phyloP scores from a whole-genome alignment of 2,797 vertebrate genomes.

The Hippoglossus hippoglossus region DNA sequence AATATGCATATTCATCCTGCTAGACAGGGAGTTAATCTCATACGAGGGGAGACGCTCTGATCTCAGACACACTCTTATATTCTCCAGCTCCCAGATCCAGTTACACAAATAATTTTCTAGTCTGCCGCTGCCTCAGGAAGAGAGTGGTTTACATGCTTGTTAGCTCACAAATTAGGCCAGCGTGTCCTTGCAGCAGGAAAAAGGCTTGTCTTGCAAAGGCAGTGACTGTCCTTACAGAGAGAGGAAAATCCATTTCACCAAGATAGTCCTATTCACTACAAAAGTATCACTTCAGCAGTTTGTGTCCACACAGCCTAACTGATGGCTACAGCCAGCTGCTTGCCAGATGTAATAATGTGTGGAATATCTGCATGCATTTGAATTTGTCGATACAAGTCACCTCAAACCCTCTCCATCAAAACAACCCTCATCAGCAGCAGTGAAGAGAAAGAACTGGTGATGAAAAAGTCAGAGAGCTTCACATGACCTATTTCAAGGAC shows the following conservation, averaged over 20 bases:
- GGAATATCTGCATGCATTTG: slow-evolving; percentile 60
- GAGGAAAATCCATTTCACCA: slow-evolving; percentile 67
- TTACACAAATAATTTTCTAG: slow-evolving; percentile 59
- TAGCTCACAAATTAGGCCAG: slow-evolving; percentile 83
- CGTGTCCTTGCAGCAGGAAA: slow-evolving; percentile 79
- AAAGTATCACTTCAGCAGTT: slow-evolving; percentile 68
- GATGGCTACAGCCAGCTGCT: slow-evolving; percentile 30
- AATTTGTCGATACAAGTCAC: slow-evolving; percentile 63
- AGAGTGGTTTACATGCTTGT: slow-evolving; percentile 80
- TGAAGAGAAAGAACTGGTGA: slow-evolving; percentile 36
- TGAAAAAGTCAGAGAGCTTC: slow-evolving; percentile 29
- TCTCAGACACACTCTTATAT: slow-evolving; percentile 38
- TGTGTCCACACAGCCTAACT: slow-evolving; percentile 33
- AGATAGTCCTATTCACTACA: slow-evolving; percentile 45
- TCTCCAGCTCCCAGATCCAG: slow-evolving; percentile 47
- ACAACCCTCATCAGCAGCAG: slow-evolving; percentile 40
- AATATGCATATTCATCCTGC: slow-evolving; percentile 46
- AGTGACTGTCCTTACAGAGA: slow-evolving; percentile 54
- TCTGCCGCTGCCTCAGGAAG: slow-evolving; percentile 62
- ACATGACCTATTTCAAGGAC: slow-evolving; percentile 59
- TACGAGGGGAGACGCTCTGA: slow-evolving; percentile 36
- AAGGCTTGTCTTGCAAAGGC: slow-evolving; percentile 71
- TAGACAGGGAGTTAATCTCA: slow-evolving; percentile 24
- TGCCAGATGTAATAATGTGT: slow-evolving; percentile 45
- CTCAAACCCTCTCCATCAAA: slow-evolving; percentile 26